These are phyloP conservation scores for Rallus limicola DNA, from an alignment of 2,113 vertebrate genomes.

Conservation along the genomic window DNA sequence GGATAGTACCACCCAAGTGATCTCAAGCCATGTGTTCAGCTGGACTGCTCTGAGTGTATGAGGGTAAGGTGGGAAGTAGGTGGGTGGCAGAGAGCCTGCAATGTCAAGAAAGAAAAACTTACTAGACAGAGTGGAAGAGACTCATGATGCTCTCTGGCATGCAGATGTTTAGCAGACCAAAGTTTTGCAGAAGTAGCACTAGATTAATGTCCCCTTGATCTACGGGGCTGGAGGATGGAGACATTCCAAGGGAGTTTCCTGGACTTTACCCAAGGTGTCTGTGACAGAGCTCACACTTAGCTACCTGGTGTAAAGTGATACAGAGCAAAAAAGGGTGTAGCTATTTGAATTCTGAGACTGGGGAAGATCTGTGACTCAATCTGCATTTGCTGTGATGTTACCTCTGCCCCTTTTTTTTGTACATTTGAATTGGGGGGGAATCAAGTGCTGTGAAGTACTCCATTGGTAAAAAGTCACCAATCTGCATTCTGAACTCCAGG, in stretches of 20 bases:
- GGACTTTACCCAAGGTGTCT: constrained; percentile 3
- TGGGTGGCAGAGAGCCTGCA: background rate
- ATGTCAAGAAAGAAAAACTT: background rate
- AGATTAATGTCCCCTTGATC: background rate
- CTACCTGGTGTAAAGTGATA: background rate
- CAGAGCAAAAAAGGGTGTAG: background rate
- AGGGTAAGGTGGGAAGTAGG: background rate
- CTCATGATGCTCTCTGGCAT: background rate
- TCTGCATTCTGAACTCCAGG: background rate
- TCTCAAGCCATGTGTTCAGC: background rate
- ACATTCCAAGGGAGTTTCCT: constrained; percentile 12
- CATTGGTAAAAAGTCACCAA: background rate
- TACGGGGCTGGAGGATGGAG: background rate
- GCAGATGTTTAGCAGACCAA: background rate
- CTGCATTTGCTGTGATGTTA: background rate
- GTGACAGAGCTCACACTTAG: background rate
- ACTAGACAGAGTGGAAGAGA: background rate
- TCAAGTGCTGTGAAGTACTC: background rate
- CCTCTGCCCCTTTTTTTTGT: background rate
- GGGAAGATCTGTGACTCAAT: background rate
- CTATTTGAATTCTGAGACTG: background rate
- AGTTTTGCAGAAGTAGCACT: background rate
- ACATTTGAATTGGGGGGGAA: background rate
- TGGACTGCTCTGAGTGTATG: background rate
- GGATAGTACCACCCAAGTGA: background rate